Evolutionary conservation across 2,797 vertebrate genomes (phyloP).

Genomic region (Epinephelus coioides): DNA sequence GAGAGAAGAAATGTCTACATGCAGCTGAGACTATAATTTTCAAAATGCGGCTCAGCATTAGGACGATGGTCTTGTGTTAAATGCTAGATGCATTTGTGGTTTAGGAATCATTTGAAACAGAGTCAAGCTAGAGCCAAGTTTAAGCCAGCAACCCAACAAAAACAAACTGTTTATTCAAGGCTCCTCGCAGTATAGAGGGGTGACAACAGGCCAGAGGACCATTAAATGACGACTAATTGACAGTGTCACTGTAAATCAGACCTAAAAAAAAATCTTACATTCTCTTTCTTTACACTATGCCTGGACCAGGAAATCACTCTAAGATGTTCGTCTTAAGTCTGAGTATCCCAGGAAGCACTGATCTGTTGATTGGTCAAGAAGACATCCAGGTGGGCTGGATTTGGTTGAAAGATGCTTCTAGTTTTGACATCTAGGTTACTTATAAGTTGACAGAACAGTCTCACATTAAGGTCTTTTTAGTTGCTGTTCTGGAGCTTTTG

Average conservation of each 20-base stretch:
- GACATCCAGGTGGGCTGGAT: not conserved
- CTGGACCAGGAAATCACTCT: too few species aligned
- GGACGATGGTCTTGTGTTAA: not conserved
- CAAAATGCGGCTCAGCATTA: not conserved
- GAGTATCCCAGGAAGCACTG: not conserved
- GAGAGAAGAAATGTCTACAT: not conserved
- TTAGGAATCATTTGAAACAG: not conserved
- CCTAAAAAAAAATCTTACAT: too few species aligned
- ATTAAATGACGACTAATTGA: too few species aligned
- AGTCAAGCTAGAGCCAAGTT: not conserved
- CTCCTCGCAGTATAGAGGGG: too few species aligned
- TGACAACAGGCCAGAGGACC: too few species aligned
- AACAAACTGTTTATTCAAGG: constrained; percentile 11
- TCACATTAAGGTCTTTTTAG: too few species aligned
- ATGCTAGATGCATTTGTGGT: not conserved
- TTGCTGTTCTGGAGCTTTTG: not conserved
- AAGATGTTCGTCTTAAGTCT: not conserved
- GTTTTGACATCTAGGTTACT: not conserved
- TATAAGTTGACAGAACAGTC: not conserved
- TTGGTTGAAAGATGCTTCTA: not conserved
- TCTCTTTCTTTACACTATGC: not conserved
- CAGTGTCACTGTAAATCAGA: not conserved
- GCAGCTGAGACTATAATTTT: not conserved
- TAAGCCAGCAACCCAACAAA: constrained; percentile 18
- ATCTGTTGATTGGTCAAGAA: not conserved